phyloP scores from a whole-genome alignment of 1,140 invertebrate genomes.

The Hypsibius dujardini region DNA sequence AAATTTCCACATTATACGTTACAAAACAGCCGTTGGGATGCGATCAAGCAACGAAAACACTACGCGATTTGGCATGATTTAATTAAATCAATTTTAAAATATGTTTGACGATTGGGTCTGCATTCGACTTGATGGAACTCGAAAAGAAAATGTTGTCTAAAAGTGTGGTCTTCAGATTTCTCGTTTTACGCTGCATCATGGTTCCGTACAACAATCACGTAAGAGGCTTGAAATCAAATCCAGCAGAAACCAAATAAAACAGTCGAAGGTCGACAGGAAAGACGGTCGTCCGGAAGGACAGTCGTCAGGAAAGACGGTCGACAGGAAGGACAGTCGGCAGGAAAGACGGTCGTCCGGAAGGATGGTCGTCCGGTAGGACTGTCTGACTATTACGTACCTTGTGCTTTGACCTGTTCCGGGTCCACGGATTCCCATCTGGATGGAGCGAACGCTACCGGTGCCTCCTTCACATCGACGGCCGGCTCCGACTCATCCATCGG shows the following conservation, averaged over 20 bases:
- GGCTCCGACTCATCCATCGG: constrained; percentile 44
- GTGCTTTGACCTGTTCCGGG: constrained; percentile 60
- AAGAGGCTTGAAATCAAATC: too few species aligned
- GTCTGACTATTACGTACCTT: constrained; percentile 33
- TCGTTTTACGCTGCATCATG: too few species aligned
- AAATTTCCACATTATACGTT: not conserved
- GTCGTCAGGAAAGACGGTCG: not conserved
- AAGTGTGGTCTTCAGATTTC: too few species aligned
- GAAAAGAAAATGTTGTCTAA: too few species aligned
- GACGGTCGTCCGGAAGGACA: not conserved
- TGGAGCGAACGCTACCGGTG: constrained; percentile 41
- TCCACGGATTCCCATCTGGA: constrained; percentile 92
- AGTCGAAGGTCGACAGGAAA: constrained; percentile 14
- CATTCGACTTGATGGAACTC: too few species aligned
- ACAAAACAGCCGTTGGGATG: too few species aligned
- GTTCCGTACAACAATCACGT: too few species aligned
- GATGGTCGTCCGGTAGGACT: not conserved
- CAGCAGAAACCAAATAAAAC: not conserved
- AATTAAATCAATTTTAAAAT: too few species aligned
- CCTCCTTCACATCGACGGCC: constrained; percentile 35
- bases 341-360: not conserved
- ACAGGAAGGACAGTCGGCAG: not conserved
- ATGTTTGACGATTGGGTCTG: too few species aligned
- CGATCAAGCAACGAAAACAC: too few species aligned
- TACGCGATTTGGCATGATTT: too few species aligned